Conservation (phyloP, 2,888 invertebrate species). For the Anarsia innoxiella region DNA sequence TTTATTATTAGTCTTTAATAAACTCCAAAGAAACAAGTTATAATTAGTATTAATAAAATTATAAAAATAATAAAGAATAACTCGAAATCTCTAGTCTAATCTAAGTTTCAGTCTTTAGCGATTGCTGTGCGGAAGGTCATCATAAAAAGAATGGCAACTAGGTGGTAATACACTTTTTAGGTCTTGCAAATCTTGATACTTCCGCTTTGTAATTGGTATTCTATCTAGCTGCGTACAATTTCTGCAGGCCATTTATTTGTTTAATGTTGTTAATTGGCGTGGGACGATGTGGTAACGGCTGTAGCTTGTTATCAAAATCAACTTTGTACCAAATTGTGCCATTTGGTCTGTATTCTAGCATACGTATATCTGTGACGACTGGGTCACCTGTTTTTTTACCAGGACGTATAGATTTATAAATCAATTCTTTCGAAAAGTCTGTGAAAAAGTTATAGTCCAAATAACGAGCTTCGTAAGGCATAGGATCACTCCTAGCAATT, state of each 20-base stretch:
- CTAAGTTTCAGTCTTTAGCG: constrained; percentile 14
- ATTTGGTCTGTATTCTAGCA: constrained; percentile 18
- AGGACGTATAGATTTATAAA: constrained; percentile 17
- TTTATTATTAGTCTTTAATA: constrained; percentile 15
- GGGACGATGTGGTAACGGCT: constrained; percentile 16
- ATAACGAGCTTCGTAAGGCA: constrained; percentile 12
- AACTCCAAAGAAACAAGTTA: constrained; percentile 15
- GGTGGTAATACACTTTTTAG: constrained; percentile 23
- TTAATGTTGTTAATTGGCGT: constrained; percentile 16
- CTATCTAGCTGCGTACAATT: constrained; percentile 20
- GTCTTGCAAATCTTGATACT: constrained; percentile 24
- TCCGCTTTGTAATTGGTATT: constrained; percentile 21
- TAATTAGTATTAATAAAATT: constrained; percentile 12
- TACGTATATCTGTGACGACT: constrained; percentile 13
- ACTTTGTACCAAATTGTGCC: constrained; percentile 15
- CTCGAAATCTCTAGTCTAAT: constrained; percentile 17
- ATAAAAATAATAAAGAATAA: constrained; percentile 16
- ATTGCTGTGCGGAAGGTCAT: constrained; percentile 18
- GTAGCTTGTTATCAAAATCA: constrained; percentile 17
- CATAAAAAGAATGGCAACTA: constrained; percentile 23
- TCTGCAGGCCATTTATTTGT: constrained; percentile 17
- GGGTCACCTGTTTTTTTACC: constrained; percentile 19
- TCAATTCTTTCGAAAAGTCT: constrained; percentile 16
- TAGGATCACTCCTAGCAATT: constrained; percentile 19
- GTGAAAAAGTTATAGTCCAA: constrained; percentile 19